A percentile compares a stretch with the other conserved stretches of the same genome.
Evolutionary conservation across 2,888 invertebrate genomes (phyloP).

Genomic region (Phytoseiulus persimilis): DNA sequence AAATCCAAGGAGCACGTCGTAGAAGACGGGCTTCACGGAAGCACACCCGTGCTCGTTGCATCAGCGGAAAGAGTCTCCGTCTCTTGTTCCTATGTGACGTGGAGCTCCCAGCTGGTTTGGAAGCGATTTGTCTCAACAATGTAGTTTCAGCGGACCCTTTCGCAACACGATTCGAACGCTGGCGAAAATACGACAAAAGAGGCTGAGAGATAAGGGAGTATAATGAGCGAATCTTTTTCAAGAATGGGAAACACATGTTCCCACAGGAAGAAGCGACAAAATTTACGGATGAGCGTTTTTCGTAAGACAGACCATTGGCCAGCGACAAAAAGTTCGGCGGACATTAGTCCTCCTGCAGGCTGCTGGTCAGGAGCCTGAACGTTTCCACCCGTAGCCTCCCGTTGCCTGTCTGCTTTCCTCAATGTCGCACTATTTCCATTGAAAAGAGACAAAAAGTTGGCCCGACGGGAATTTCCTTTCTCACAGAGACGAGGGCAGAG

Average conservation of each 20-base stretch:
- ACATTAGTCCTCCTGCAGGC: neutral
- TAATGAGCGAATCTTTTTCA: neutral
- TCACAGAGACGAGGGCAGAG: neutral
- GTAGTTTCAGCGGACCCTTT: neutral
- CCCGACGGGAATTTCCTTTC: neutral
- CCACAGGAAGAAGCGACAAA: neutral
- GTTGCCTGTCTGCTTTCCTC: neutral
- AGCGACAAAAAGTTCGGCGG: constrained; percentile 29
- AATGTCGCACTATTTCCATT: neutral
- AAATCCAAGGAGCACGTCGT: no score
- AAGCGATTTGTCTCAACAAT: neutral
- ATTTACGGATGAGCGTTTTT: neutral
- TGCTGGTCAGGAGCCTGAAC: neutral
- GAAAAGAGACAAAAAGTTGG: constrained; percentile 5
- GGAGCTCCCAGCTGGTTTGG: neutral
- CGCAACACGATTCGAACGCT: neutral
- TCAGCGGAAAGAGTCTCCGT: no score
- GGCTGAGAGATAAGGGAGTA: neutral
- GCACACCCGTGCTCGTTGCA: no score
- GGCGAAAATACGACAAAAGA: neutral
- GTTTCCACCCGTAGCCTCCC: neutral
- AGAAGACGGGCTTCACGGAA: no score
- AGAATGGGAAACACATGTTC: neutral
- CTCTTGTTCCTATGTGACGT: neutral
- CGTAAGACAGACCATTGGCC: constrained; percentile 34